Evolutionary conservation across 1,140 invertebrate genomes (phyloP).

Genomic region (Lordiphosa mommai): DNA sequence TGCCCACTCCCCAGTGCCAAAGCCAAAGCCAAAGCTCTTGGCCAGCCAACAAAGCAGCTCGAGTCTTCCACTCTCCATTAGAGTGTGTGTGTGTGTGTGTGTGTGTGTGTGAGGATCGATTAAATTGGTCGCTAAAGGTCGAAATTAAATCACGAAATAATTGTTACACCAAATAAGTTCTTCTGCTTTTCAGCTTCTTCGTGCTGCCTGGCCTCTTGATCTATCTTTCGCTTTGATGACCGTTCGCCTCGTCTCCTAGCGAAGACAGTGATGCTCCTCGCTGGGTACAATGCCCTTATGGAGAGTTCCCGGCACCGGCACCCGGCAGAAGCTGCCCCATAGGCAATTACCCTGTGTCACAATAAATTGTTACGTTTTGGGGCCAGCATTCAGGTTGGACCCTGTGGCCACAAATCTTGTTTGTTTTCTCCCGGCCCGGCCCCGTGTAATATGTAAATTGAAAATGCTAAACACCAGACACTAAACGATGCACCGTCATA

Average conservation of each 20-base stretch:
- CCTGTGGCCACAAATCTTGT: slow-evolving; percentile 62
- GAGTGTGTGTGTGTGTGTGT: slow-evolving; percentile 9
- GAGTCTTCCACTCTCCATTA: not conserved
- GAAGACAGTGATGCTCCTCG: slow-evolving; percentile 7
- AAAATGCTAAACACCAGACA: slow-evolving; percentile 76
- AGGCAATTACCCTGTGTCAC: slow-evolving; percentile 72
- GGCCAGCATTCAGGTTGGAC: slow-evolving; percentile 10
- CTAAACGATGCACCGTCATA: slow-evolving; percentile 46
- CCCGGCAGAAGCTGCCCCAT: slow-evolving; percentile 18
- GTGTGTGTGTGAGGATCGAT: slow-evolving; percentile 59
- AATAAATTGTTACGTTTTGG: slow-evolving; percentile 68
- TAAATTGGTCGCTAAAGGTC: slow-evolving; percentile 79
- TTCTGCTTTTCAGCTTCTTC: slow-evolving; percentile 24
- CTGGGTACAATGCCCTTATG: slow-evolving; percentile 47
- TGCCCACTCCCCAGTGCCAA: slow-evolving; percentile 5
- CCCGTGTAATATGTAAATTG: slow-evolving; percentile 76
- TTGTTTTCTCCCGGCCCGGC: slow-evolving; percentile 29
- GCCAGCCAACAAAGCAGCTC: slow-evolving; percentile 61
- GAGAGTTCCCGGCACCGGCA: slow-evolving; percentile 19
- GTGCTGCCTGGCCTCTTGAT: slow-evolving; percentile 16
- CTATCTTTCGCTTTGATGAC: slow-evolving; percentile 51
- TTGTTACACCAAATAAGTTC: slow-evolving; percentile 78
- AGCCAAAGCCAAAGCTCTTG: slow-evolving; percentile 24
- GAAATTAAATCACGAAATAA: slow-evolving; percentile 79
- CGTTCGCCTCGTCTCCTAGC: slow-evolving; percentile 17